phyloP scores from a whole-genome alignment of 2,797 vertebrate species.

The Karalla daura region DNA sequence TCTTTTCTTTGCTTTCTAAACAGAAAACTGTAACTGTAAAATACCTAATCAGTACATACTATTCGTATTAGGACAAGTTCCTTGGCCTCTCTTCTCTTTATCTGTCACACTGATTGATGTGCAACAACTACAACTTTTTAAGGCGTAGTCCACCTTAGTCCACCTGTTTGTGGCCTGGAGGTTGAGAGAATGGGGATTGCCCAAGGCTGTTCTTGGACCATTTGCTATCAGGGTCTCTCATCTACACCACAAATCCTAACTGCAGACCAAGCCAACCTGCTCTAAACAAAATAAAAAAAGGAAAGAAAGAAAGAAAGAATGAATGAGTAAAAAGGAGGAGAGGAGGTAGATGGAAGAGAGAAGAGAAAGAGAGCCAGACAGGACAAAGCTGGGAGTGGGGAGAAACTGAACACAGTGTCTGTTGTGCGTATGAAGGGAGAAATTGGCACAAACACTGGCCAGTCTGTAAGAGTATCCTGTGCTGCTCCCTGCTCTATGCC shows the following conservation, averaged over 20 bases:
- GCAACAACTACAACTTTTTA: conserved; percentile 44
- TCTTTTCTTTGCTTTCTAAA: conserved; percentile 23
- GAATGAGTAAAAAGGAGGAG: conserved; percentile 28
- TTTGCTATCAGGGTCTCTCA: conserved; percentile 78
- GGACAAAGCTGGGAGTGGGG: conserved; percentile 83
- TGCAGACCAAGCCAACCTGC: conserved; percentile 73
- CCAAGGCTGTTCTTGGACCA: conserved; percentile 66
- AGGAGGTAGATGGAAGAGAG: conserved; percentile 58
- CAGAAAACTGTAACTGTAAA: conserved; percentile 15
- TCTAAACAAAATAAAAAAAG: conserved; percentile 66
- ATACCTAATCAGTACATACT: background rate
- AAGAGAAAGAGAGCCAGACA: conserved; percentile 65
- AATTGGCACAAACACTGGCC: conserved; percentile 83
- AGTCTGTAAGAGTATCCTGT: conserved; percentile 87
- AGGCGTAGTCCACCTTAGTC: conserved; percentile 32
- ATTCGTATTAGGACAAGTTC: conserved; percentile 10
- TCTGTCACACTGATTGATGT: conserved; percentile 31
- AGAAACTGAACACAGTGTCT: conserved; percentile 85
- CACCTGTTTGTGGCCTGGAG: conserved; percentile 36
- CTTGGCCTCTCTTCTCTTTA: background rate
- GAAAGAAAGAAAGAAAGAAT: conserved; percentile 31
- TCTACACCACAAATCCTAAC: conserved; percentile 71
- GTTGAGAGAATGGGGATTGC: conserved; percentile 50
- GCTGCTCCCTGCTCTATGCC: conserved; percentile 80
- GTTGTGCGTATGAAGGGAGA: conserved; percentile 81